Base-by-base conservation (phyloP, 2,113 vertebrate genomes). In the Nothoprocta perdicaria region DNA sequence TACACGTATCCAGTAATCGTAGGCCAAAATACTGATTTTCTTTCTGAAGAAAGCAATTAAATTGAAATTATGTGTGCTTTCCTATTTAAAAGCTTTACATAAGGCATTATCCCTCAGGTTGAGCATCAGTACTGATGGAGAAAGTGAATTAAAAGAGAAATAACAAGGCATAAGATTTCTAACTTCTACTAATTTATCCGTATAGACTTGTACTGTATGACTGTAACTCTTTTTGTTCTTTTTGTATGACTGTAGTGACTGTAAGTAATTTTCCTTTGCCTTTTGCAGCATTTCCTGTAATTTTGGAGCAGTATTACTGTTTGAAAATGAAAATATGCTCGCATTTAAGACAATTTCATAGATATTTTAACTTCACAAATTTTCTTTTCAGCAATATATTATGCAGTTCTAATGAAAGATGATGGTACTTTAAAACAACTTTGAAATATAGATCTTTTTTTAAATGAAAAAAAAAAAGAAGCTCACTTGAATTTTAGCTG, bases 401-500 rank as follows among this genome's bases (percentile, higher is more conserved):
- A 27, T 6, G 5, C 12, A 6, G 4, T 80, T 80, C 29, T 62
- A n/a, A 21, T 50, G 19, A 43, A 38, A 43, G 69, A 9, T 7
- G 21, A 31, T 7, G 1, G 38, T 84, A 19, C 12, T 90, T 67
- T 84, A 45, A 80, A 88, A 57, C 7, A 14, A 14, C 5, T 16
- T 86, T 84, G 38, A 81, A 75, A 46, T 80, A 71, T 35, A 72
- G 65, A 40, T 55, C n/a, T 45, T 86, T 35, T 4, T 84, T 87
- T 95, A 77, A 74, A 61, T 74, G 79, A 24, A 60, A 31, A 84
- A 48, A 88, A 84, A 48, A 88, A 33, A 78, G 84, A 88, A 80
- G 63, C 60, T 61, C n/a, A n/a, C 43, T 86, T 4, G 9, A 62
- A 33, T 29, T 55, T 55, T 15, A 55, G 52, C 6, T 4, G 50